phyloP scores from a whole-genome alignment of 2,113 vertebrate genomes.

The Sapajus apella region DNA sequence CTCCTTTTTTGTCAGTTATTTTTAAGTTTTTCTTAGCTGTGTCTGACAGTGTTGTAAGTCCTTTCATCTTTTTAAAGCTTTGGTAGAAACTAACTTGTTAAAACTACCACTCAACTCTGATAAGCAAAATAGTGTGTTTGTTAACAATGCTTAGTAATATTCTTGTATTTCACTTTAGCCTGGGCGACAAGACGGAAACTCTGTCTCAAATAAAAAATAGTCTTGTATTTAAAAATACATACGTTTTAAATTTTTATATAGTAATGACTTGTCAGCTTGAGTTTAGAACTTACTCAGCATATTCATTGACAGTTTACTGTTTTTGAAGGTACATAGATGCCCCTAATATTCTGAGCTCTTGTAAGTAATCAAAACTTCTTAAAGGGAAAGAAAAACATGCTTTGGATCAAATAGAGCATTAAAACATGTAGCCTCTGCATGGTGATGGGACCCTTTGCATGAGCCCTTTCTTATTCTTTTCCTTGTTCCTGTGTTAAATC shows the following conservation, averaged over 20 bases:
- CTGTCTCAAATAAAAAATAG: neutral
- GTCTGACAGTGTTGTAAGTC: neutral
- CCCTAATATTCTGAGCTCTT: neutral
- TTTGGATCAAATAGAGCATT: neutral
- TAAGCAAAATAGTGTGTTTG: conserved; percentile 1
- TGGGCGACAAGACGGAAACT: too few relatives aligned
- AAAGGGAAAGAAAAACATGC: neutral
- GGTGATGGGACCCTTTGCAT: too few relatives aligned
- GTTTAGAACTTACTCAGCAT: neutral
- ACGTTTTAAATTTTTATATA: conserved; percentile 38
- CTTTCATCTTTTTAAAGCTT: neutral
- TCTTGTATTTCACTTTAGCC: neutral
- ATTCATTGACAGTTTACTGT: neutral
- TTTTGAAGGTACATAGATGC: neutral
- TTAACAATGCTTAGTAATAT: neutral
- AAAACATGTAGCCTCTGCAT: neutral
- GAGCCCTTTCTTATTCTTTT: accelerated
- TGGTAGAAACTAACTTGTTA: neutral
- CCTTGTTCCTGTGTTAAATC: neutral
- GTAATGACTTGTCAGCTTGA: neutral
- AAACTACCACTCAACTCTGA: neutral
- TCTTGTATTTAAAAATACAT: neutral
- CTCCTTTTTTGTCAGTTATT: conserved; percentile 27
- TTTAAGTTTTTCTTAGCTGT: conserved; percentile 47
- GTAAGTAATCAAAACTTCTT: neutral